Percentiles rank a stretch among this genome's conserved stretches.
phyloP scores from a whole-genome alignment of 2,888 invertebrate genomes.

The Kryphioiulus occultus region DNA sequence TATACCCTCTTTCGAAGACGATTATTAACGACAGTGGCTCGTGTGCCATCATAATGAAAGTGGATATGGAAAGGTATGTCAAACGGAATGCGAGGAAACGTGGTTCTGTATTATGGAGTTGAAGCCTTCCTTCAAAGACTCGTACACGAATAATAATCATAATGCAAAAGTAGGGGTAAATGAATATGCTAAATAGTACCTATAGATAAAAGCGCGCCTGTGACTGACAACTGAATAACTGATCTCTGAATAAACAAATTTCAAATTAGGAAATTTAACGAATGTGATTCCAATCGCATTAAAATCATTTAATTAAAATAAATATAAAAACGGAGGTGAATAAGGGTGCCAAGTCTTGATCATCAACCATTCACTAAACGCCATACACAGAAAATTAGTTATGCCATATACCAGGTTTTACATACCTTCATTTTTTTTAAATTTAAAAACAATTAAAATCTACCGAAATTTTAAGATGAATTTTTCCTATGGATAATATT shows the following conservation, averaged over 20 bases:
- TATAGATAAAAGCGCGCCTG: background rate
- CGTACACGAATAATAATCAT: background rate
- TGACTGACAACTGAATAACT: background rate
- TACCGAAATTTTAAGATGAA: no score
- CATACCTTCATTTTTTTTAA: no score
- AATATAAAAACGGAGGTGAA: background rate
- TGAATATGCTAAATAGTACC: slow-evolving; percentile 10
- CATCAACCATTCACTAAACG: background rate
- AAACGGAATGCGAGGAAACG: slow-evolving; percentile 42
- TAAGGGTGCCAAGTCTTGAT: background rate
- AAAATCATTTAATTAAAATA: background rate
- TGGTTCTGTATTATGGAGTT: background rate
- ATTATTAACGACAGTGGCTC: slow-evolving; percentile 41
- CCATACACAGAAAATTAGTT: background rate
- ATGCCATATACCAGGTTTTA: no score
- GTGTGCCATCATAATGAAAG: slow-evolving; percentile 43
- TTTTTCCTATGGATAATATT: no score
- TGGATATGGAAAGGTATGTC: slow-evolving; percentile 37
- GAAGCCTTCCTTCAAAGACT: slow-evolving; percentile 1
- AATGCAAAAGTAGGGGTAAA: background rate
- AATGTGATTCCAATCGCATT: background rate
- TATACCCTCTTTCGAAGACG: background rate
- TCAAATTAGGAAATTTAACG: background rate
- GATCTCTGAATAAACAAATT: background rate
- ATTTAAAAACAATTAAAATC: no score